Percentiles rank a stretch among this genome's conserved stretches.
Evolutionary conservation across 1,140 invertebrate genomes (phyloP).

Genomic region (Belonocnema kinseyi): DNA sequence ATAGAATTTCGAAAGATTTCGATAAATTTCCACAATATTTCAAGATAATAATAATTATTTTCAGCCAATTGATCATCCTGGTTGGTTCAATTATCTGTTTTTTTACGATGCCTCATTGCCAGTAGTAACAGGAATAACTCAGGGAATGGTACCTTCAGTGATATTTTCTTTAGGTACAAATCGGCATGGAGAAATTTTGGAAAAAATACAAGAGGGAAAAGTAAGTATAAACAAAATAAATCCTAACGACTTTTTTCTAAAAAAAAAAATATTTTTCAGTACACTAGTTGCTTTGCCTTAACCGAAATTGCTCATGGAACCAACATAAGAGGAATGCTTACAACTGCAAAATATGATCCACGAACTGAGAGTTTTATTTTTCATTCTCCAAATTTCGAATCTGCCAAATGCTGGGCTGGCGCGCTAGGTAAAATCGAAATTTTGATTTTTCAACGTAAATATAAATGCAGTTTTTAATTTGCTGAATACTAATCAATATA

Average conservation of each 20-base stretch:
- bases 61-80: constrained; percentile 40
- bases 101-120: constrained; percentile 81
- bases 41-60: constrained; percentile 33
- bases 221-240: constrained; percentile 69
- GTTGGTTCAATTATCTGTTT: constrained; percentile 72
- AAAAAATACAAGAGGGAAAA: constrained; percentile 82
- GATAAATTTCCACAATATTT: constrained; percentile 4
- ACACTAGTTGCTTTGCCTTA: constrained; percentile 89
- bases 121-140: constrained; percentile 82
- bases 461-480: constrained; percentile 26
- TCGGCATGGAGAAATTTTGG: constrained; percentile 83
- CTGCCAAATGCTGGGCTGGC: constrained; percentile 96
- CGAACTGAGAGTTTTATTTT: constrained; percentile 88
- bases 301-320: constrained; percentile 97
- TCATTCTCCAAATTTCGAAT: constrained; percentile 94
- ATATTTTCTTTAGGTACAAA: constrained; percentile 86
- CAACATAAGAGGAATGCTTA: constrained; percentile 93
- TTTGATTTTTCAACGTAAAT: not conserved
- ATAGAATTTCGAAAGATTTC: not conserved
- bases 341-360: constrained; percentile 91
- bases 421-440: constrained; percentile 82
- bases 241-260: constrained; percentile 34
- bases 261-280: constrained; percentile 66
- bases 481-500: too few relatives aligned
- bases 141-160: constrained; percentile 82